Base-by-base conservation (phyloP, 1,140 invertebrate species). In the Homalodisca vitripennis region DNA sequence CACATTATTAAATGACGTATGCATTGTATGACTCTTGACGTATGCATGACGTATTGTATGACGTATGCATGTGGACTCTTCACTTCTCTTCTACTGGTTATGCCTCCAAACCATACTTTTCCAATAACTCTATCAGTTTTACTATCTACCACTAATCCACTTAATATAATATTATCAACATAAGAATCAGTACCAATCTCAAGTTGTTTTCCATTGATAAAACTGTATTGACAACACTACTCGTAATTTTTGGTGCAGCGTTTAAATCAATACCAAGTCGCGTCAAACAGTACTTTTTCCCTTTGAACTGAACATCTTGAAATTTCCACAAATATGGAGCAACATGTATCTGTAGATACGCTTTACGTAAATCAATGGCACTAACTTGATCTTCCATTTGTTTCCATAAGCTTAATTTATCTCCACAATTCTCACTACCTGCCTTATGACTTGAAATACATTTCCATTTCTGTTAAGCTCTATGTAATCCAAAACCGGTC, bases 251-350 rank as follows among this genome's bases (percentile, higher is more conserved):
- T 41, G 32, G 63, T 3, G 30, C 32, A 41, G 26, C 63, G 27
- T 26, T 66, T 24, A 66, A 66, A 10, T 32, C 63, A 66, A 66
- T 34, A 31, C 63, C 63, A 34, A 66, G 63, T 20, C 63, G 14
- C 2, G 63, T 66, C 32, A 66, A 41, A 41, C 63, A 66, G 29
- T 34, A 66, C 2, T 34, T 32, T 24, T 66, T 66, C 29, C 63
- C 32, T 66, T 66, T 66, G 22, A 66, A 24, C 3, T 27, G n/a
- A 22, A 66, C 63, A 34, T 34, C 63, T 66, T 66, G 63, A 66
- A 34, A 66, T 24, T 41, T 66, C 63, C 63, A 66, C 32, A 66
- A 41, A n/a, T 41, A n/a, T 20, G 27, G 10, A 27, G 63, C 14
- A 17, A 66, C 32, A 66, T 66, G 63, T 3, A 41, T 41, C 22